Evolutionary conservation across 2,888 invertebrate genomes (phyloP).

Genomic region (Nephrocerus scutellatus): DNA sequence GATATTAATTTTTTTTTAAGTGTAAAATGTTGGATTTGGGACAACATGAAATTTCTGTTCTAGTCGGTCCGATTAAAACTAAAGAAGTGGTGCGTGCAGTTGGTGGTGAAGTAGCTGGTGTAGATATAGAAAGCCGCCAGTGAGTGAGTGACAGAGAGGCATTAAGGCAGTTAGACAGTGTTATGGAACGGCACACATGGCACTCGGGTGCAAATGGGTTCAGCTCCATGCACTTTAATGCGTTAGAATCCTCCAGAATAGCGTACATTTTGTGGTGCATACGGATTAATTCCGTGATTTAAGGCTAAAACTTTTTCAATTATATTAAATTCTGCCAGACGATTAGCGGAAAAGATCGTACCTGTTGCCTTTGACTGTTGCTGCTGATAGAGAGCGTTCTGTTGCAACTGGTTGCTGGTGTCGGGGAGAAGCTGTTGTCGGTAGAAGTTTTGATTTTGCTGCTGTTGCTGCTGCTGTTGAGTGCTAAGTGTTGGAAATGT

Average conservation of each 20-base stretch:
- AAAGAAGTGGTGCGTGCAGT: too few species aligned
- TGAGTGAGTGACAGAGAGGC: too few species aligned
- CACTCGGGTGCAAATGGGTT: constrained; percentile 13
- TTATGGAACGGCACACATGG: constrained; percentile 15
- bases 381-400: constrained; percentile 44
- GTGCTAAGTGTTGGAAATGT: constrained; percentile 21
- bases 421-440: constrained; percentile 39
- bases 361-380: too few species aligned
- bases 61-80: too few species aligned
- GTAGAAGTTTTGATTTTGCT: constrained; percentile 43
- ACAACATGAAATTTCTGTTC: too few species aligned
- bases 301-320: constrained; percentile 73
- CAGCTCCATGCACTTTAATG: constrained; percentile 9
- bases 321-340: constrained; percentile 69
- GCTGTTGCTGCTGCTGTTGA: constrained; percentile 20
- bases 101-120: too few species aligned
- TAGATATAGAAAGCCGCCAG: too few species aligned
- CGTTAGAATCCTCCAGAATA: constrained; percentile 35
- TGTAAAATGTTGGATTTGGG: too few species aligned
- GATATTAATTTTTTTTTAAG: too few species aligned
- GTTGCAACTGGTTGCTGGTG: constrained; percentile 39
- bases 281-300: constrained; percentile 61
- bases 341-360: constrained; percentile 32
- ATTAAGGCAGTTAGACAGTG: constrained; percentile 5
- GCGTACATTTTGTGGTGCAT: constrained; percentile 43